phyloP scores from a whole-genome alignment of 1,140 invertebrate genomes.

The Polypedilum vanderplanki region DNA sequence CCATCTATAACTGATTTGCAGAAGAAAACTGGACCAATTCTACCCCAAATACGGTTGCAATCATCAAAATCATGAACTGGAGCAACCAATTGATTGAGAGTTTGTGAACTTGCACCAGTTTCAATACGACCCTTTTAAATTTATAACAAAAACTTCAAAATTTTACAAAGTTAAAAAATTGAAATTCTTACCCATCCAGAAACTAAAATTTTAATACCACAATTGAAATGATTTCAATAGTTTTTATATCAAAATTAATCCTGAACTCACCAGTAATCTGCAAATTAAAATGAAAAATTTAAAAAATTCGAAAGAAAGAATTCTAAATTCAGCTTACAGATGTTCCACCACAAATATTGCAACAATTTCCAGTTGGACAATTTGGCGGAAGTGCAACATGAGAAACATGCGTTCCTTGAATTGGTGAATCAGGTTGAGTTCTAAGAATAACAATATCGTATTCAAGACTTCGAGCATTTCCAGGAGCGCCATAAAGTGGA shows the following conservation, averaged over 20 bases:
- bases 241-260: too few species aligned
- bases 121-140: not conserved
- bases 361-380: not conserved
- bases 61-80: slow-evolving; percentile 10
- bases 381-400: not conserved
- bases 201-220: not conserved
- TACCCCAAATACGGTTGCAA: not conserved
- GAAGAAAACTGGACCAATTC: not conserved
- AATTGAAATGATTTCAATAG: too few species aligned
- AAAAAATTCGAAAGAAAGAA: not conserved
- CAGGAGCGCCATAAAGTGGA: too few species aligned
- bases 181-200: not conserved
- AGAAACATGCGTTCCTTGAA: not conserved
- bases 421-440: not conserved
- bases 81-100: not conserved
- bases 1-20: not conserved
- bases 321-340: not conserved
- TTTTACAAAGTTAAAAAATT: not conserved
- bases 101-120: not conserved
- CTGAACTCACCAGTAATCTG: not conserved
- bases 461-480: not conserved
- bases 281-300: not conserved
- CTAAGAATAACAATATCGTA: not conserved
- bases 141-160: not conserved
- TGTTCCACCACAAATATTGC: not conserved